These are phyloP conservation scores for Dolichallabes microphthalmus DNA, from an alignment of 2,113 vertebrate genomes.

Conservation along the genomic window DNA sequence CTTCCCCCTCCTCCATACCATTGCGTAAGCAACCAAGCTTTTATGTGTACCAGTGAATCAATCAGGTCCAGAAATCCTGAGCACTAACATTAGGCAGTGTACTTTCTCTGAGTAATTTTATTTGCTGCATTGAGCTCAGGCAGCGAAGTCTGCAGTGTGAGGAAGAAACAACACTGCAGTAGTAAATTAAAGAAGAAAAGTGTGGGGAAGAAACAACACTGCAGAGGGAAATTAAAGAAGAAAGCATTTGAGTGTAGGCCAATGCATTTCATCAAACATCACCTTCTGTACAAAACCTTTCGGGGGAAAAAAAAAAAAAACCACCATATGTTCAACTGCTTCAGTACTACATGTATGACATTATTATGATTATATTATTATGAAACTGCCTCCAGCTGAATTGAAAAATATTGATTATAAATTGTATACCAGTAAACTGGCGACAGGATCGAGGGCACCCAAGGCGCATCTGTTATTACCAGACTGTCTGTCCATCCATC, in stretches of 20 bases:
- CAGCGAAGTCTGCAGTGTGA: conserved; percentile 5
- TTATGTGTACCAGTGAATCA: conserved; percentile 2
- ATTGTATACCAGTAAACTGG: too few species aligned
- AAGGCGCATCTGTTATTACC: too few species aligned
- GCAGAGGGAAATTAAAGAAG: background rate
- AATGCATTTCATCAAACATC: background rate
- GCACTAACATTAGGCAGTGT: background rate
- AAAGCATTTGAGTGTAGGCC: background rate
- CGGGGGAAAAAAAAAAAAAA: background rate
- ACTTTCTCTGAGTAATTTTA: conserved; percentile 1
- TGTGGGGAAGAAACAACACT: conserved; percentile 6
- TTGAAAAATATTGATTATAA: too few species aligned
- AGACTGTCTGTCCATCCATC: background rate
- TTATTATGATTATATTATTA: too few species aligned
- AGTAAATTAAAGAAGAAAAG: conserved; percentile 5
- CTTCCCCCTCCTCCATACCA: background rate
- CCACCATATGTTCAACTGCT: background rate
- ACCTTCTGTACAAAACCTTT: background rate
- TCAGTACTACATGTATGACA: background rate
- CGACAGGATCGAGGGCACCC: too few species aligned
- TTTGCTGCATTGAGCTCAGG: conserved; percentile 32
- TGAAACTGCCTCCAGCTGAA: too few species aligned
- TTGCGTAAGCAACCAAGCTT: background rate
- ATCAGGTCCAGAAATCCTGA: background rate
- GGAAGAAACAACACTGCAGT: conserved; percentile 11